Base-by-base conservation (phyloP, 2,888 invertebrate genomes). In the Encarsia formosa region DNA sequence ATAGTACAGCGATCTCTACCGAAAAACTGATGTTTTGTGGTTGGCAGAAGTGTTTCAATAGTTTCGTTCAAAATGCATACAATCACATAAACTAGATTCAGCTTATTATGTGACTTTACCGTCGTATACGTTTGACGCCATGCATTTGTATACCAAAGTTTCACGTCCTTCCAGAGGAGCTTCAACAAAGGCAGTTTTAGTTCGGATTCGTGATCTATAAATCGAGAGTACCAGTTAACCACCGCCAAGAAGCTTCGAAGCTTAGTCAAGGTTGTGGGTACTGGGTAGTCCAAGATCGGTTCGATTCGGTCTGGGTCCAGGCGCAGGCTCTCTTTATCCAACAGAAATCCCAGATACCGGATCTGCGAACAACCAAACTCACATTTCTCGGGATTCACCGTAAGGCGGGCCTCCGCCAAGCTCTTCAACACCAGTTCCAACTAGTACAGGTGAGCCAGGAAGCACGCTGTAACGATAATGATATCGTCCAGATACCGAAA, bases 221-320 rank as follows among this genome's bases (percentile, higher is more conserved):
- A 49, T 11, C 56, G 46, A n/a, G 49, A 44, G 19, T 56, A 56
- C 56, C 56, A 52, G 5, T 20, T 11, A 5, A 37, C 37, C 20
- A 37, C 20, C 11, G 20, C 19, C 4, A 37, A 11, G 20, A 37
- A 19, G 2, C 37, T 6, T 9, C 56, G 31, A 2, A 56, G 26
- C 35, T 54, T 51, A 2, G 45, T 56, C 1, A 56, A 18, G 20
- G 54, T 46, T 29, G 22, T 49, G 13, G 19, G 11, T 2, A 13
- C 20, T 11, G 20, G 20, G 16, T 37, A 19, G 5, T 37, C 4
- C 8, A 37, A 13, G 19, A 37, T 11, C 2, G 20, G 20, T 8
- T n/a, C 20, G 5, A 60, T 49, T 26, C 54, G 52, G 6, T 56
- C 54, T 2, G 56, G 52, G n/a, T 59, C 49, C 16, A 56, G 54